Evolutionary conservation across 1,140 invertebrate species (phyloP), one percentile per base, ranked within the genome.

Genomic region (Hydropsyche tenuis): DNA sequence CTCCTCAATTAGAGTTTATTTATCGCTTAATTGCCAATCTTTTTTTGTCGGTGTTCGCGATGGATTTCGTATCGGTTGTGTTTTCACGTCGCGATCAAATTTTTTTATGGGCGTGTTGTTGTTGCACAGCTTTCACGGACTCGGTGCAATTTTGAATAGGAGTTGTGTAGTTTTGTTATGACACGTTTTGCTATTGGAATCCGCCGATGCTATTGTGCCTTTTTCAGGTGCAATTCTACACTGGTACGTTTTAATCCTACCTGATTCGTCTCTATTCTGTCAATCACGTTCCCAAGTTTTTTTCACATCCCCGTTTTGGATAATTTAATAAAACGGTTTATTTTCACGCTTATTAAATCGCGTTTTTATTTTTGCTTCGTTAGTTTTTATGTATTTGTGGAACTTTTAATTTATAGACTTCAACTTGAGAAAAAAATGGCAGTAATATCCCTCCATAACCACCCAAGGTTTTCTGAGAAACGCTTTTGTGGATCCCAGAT

Each of bases 151-250:
- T 23, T 60, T 60, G 56, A 60, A 60, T 22, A 60, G 56, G 22
- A 25, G 56, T 25, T 60, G 56, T 60, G 63, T 43, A 30, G 68
- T 70, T 70, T 70, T 70, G 68, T 70, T 70, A 45, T 70, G 68
- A 70, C 68, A 70, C 48, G 51, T 70, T 70, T 56, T 20, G 18
- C 65, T 43, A 43, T 65, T 37, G 51, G 68, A 27, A 46, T 56
- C 27, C 11, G 46, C 23, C 20, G 4, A 68, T 18, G 20, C 68
- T 46, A 56, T 70, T 70, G 25, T 70, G 20, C 25, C 42, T n/a
- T 43, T 25, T 23, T 45, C 65, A 48, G 45, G 16, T 68, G 68
- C 43, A 48, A 70, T 70, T 22, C 48, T 20, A 60, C 48, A 45
- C 48, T 48, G 48, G n/a, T 43, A 37, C 48, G 51, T 25, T 56